Base-by-base conservation (phyloP, 1,140 invertebrate species). In the Macrobrachium nipponense region DNA sequence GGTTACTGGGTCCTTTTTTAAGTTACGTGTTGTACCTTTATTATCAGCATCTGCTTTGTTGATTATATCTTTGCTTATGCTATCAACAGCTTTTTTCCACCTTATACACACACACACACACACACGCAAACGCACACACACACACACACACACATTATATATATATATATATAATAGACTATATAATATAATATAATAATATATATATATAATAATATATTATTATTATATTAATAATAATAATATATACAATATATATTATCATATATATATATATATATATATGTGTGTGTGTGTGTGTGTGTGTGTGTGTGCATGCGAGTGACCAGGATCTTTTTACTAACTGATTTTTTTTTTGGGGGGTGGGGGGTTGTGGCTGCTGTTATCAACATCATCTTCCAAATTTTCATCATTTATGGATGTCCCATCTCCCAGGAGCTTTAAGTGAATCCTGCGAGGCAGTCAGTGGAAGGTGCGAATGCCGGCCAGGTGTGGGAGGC, bases 401-500 rank as follows among this genome's bases (percentile, higher is more conserved):
- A 36, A 36, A 2, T 36, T 17, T 2, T 68, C 2, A 68, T 27
- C 3, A 51, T 51, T 51, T 27, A 20, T 18, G 20, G 10, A 68
- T 18, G 20, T 68, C n/a, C 20, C 59, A 17, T 27, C 11, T 61
- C 20, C 5, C 76, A 87, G 87, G 94, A 6, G 93, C 94, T 0
- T 91, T 93, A 77, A 90, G 91, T 15, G 90, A 94, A 78, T 94
- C 93, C 73, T 98, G 97, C 92, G 95, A 97, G 90, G 94, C 94
- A 0, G 93, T 94, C 87, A 95, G 94, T 43, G 94, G 94, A 62
- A 95, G 97, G 91, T 99, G 96, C 91, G 92, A 94, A 18, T 98
- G 97, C 90, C 94, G 95, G 88, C 95, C 95, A 8, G 97, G 96
- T 11, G 97, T 98, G 5, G 96, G 96, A 14, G 97, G 97, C 12